Evolutionary conservation across 2,888 invertebrate genomes (phyloP), one percentile per base, ranked within the genome.

Genomic region (Neocrepidodera transversa): DNA sequence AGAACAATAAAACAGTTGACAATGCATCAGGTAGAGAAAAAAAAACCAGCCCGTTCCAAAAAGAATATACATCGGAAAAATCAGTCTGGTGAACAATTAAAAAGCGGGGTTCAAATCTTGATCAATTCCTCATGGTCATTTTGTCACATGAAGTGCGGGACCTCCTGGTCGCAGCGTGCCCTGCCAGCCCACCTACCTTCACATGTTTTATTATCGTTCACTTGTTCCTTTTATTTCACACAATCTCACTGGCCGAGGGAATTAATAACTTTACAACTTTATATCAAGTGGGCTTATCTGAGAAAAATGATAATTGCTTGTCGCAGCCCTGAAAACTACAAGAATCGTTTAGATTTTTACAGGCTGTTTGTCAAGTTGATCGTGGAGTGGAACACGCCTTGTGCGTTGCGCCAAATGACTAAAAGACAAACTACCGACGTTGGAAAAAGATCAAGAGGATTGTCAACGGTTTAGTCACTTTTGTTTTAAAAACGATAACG

Each of bases 61-160:
- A 74, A 45, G 75, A 77, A 69, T 75, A 72, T 57, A 35, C 52
- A 49, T 57, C 61, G 58, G 49, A 49, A 59, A 60, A 58, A 62
- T 64, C 75, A 76, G 75, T 76, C 77, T 71, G 73, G 71, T 76
- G 76, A 75, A 76, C 77, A 78, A 78, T 78, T 78, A 76, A 76
- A 77, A 78, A 74, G 74, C 73, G 74, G 71, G 74, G 74, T 72
- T 74, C 74, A 74, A 76, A 77, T 77, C 78, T 78, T 78, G 77
- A 78, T 78, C 77, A 76, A 77, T 77, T 76, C 75, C 74, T 76
- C 76, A 77, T 76, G 77, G 76, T 77, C 75, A 77, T 78, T 76
- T 77, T 78, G 78, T 78, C 78, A 78, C 78, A 76, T 77, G 76
- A 78, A 77, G 76, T 73, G 78, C 73, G 76, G 69, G 78, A 78